Base-by-base conservation (phyloP, 2,797 vertebrate genomes). In the Tarsius wallacei region DNA sequence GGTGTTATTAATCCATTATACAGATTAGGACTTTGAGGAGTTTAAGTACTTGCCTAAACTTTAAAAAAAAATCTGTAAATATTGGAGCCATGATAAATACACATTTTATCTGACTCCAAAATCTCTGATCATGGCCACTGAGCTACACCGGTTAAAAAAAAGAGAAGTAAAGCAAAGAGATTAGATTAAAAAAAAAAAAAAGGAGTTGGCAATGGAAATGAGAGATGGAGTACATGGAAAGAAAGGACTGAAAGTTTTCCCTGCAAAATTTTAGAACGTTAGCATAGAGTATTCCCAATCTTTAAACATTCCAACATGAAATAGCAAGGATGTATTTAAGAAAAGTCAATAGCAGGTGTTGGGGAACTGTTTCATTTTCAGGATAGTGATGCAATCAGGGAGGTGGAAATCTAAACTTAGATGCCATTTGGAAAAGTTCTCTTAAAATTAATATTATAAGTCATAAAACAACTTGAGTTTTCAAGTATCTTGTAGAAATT, bases 371-470 rank as follows among this genome's bases (percentile, higher is more conserved):
- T 87, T 91, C 31, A 74, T 77, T 89, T 63, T 1, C 3, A 22
- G 36, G 24, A 51, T 2, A 55, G 12, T 33, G 70, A 63, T 26
- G 4, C 4, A 57, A 16, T 74, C 19, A 68, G 15, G 6, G 14
- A 89, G 1, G 1, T n/a, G 61, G 26, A 53, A 87, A 84, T 64
- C 51, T 87, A 80, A 82, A 97, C 31, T 51, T 74, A 94, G 17
- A 42, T 33, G 3, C 9, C 28, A 47, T 17, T 64, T 90, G 28
- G 33, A 28, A 93, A 93, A 66, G 77, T 77, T 1, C 19, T 12
- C 63, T 87, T 68, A 86, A 24, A 80, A 71, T 85, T 91, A 88
- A 55, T 86, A 77, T 13, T 59, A 36, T 71, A 24, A 51, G 24
- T 49, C 31, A 77, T 64, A 55, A 90, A 42, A 5, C 12, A 90